Base-by-base conservation (phyloP, 2,888 invertebrate genomes). In the Chloroclystis v-ata region DNA sequence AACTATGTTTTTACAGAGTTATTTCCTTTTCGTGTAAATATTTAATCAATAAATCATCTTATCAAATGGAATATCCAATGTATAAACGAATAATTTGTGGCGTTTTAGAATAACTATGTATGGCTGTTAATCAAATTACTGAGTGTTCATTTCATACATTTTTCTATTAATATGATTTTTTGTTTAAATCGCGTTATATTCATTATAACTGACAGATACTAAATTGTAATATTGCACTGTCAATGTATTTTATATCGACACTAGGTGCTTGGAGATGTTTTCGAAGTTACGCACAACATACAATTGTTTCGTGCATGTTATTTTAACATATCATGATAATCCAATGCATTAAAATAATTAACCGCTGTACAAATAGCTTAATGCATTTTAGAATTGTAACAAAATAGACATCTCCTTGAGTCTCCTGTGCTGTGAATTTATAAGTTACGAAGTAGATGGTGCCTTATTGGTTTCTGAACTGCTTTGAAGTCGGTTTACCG, bases 401-500 rank as follows among this genome's bases (percentile, higher is more conserved):
- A 57, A 62, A 61, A 45, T 53, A 54, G 57, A 37, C 66, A 61
- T 67, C 69, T 70, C 69, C 67, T 56, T 28, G 59, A 56, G 69
- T 69, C 63, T 67, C 65, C 53, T 61, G 72, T 65, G 68, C 62
- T 66, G 56, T 53, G 47, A 63, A 50, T 57, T 52, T 52, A 59
- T 60, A 57, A 52, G 54, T 55, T 39, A 30, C 40, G 43, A 51
- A 54, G 59, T 60, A 71, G 57, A 74, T 75, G 77, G 79, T 82
- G 82, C 82, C 78, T 82, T 82, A 78, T 77, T 76, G 76, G 59
- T 57, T 59, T 46, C 56, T 62, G 29, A 32, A 49, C 35, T 28
- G 44, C 47, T 47, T 51, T 28, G 24, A 33, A 35, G 9, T 29
- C 7, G 13, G 38, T 47, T 24, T 10, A 10, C 16, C 7, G 13